Base-by-base conservation (phyloP, 2,113 vertebrate species). In the Bucco capensis region DNA sequence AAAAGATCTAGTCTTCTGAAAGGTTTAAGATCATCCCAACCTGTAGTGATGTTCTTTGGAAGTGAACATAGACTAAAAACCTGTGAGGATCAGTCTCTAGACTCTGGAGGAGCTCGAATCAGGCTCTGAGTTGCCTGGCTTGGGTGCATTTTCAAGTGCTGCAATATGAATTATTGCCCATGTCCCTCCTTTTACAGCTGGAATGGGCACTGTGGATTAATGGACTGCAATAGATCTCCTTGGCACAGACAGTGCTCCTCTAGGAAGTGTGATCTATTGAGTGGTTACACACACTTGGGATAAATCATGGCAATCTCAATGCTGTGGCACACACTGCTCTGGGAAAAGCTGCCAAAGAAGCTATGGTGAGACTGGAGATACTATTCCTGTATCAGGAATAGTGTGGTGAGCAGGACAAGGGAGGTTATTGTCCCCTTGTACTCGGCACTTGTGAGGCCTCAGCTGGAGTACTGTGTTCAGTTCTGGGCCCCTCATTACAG, bases 181-280 rank as follows among this genome's bases (percentile, higher is more conserved):
- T 1, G 12, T 81, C 84, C 37, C 22, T 56, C 92, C 70, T 89
- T 92, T 92, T 88, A 94, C 86, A 93, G 62, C 79, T 84, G 93
- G 47, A 90, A 85, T 51, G 62, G 93, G 81, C 7, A 3, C 61
- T 1, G 2, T 73, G 90, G 84, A 96, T 95, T 91, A 91, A 96
- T 69, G 90, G 53, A 69, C 66, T 79, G 62, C 82, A 88, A 86
- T 94, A 82, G 83, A 91, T 96, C 89, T 88, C 72, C 84, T 56
- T 92, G 84, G 81, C 69, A 91, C 50, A 93, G 93, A 95, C 54
- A 91, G 58, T 61, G 86, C 62, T 92, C 78, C 90, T 93, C 88
- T 91, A 1, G 0, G 54, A 94, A 91, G 50, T 44, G 66, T 95
- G 92, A 96, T 96, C 92, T 96, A 94, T 84, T 58, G 91, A 92